These are phyloP conservation scores for Halichoeres trimaculatus DNA, from an alignment of 2,113 vertebrate genomes.

Conservation along the genomic window DNA sequence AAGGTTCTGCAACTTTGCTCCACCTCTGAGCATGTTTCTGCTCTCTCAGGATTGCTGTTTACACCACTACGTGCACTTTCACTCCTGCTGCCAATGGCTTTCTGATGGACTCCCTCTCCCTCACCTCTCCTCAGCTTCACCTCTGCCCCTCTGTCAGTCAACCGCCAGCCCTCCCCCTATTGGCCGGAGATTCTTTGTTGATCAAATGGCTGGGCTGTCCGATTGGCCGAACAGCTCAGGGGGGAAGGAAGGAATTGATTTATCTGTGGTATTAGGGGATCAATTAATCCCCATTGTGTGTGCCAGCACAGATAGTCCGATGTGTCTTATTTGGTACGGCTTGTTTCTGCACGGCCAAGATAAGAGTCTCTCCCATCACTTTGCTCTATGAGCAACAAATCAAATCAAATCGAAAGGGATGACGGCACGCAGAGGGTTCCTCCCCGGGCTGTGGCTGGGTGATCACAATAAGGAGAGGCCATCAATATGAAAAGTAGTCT, in stretches of 20 bases:
- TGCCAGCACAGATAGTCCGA: conserved; percentile 85
- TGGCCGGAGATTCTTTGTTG: conserved; percentile 74
- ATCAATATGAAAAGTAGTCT: conserved; percentile 71
- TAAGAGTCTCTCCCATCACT: conserved; percentile 79
- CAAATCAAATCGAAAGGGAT: conserved; percentile 76
- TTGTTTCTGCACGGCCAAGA: conserved; percentile 83
- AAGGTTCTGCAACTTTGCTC: conserved; percentile 32
- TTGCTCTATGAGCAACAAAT: conserved; percentile 72
- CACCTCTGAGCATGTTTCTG: conserved; percentile 32
- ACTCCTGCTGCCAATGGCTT: conserved; percentile 71
- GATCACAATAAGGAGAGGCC: conserved; percentile 67
- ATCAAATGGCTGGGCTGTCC: conserved; percentile 66
- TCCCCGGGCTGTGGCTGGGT: conserved; percentile 68
- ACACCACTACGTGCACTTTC: conserved; percentile 55
- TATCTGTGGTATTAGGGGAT: conserved; percentile 87
- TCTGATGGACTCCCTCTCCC: conserved; percentile 80
- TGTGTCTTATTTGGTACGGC: conserved; percentile 83
- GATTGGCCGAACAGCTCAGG: conserved; percentile 76
- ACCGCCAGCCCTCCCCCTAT: conserved; percentile 55
- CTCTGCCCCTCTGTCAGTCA: conserved; percentile 68
- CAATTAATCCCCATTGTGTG: conserved; percentile 89
- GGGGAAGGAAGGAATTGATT: conserved; percentile 82
- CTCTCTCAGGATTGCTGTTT: conserved; percentile 44
- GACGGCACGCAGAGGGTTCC: conserved; percentile 62
- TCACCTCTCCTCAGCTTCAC: conserved; percentile 60